Evolutionary conservation across 2,113 vertebrate species (phyloP).

Genomic region (Pachypanchax playfairii): DNA sequence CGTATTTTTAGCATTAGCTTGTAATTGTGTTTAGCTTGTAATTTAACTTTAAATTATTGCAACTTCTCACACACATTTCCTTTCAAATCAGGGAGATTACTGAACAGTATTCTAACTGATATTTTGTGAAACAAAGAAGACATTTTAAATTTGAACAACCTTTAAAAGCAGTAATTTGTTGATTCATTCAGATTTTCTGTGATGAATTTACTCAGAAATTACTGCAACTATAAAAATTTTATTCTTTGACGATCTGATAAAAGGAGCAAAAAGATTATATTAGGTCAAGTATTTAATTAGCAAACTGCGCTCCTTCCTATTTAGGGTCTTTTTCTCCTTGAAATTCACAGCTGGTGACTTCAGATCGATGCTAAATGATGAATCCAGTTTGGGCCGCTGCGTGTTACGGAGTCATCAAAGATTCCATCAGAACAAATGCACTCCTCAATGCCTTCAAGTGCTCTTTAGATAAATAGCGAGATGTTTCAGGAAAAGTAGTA

Average conservation of each 20-base stretch:
- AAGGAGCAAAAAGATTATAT: constrained; percentile 47
- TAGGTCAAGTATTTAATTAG: constrained; percentile 74
- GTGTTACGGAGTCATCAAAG: constrained; percentile 65
- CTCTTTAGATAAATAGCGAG: constrained; percentile 68
- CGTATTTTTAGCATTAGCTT: no score
- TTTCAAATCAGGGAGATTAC: no score
- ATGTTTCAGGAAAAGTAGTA: constrained; percentile 66
- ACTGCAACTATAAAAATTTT: no score
- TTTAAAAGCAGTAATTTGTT: no score
- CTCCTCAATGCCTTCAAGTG: constrained; percentile 61
- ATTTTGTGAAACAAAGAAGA: no score
- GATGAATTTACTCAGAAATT: no score
- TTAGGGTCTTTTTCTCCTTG: constrained; percentile 47
- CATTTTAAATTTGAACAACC: no score
- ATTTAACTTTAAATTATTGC: no score
- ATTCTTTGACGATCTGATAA: constrained; percentile 30
- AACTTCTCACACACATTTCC: no score
- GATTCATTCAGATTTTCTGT: no score
- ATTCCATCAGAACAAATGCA: constrained; percentile 69
- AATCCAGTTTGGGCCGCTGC: constrained; percentile 58
- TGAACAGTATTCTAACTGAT: no score
- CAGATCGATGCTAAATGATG: constrained; percentile 63
- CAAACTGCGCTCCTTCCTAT: constrained; percentile 47
- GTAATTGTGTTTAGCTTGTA: no score
- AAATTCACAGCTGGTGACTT: constrained; percentile 66